Evolutionary conservation across 2,113 vertebrate genomes (phyloP), one percentile per base, ranked within the genome.

Genomic region (Pionites leucogaster): DNA sequence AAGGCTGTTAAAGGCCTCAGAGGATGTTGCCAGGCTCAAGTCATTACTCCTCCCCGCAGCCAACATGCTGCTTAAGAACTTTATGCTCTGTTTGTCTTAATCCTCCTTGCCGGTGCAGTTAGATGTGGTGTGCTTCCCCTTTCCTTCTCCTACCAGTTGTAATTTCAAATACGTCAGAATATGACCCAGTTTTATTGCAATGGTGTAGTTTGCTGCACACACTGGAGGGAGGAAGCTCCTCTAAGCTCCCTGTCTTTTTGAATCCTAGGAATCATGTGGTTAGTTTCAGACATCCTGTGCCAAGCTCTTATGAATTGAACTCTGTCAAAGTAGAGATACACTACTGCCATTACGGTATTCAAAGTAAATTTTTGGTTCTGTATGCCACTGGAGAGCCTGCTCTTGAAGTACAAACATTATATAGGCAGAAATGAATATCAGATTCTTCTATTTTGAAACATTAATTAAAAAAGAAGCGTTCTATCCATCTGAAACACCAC

Each of bases 81-180:
- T 96, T 75, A 86, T 92, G 92, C 92, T 95, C 91, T 95, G 80
- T 86, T 96, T 96, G 94, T 74, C 88, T 86, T 92, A 90, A 81
- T 86, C 83, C 88, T 83, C 67, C 77, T 95, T 70, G 46, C 82
- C 16, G 49, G 70, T 76, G 74, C 84, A 3, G 9, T 88, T 82
- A 39, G 53, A 70, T 4, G 11, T 65, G 53, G 17, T 0, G 1
- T 63, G 59, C 46, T 53, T 70, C 71, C 31, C 39, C 29, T 46
- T 35, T 23, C 46, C 42, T 82, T 88, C 35, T 91, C 63, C 46
- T 50, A 63, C 22, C 55, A 78, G 76, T 57, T 4, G 25, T 83
- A 75, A 78, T 81, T 86, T 84, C 53, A 89, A 91, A 91, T 29
- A 59, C 28, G 33, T 24, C 68, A 50, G 68, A 74, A 77, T 83